Percentiles rank a stretch among this genome's conserved stretches.
These are phyloP conservation scores for Clarias magur DNA, from an alignment of 2,113 vertebrate genomes.

Conservation along the genomic window DNA sequence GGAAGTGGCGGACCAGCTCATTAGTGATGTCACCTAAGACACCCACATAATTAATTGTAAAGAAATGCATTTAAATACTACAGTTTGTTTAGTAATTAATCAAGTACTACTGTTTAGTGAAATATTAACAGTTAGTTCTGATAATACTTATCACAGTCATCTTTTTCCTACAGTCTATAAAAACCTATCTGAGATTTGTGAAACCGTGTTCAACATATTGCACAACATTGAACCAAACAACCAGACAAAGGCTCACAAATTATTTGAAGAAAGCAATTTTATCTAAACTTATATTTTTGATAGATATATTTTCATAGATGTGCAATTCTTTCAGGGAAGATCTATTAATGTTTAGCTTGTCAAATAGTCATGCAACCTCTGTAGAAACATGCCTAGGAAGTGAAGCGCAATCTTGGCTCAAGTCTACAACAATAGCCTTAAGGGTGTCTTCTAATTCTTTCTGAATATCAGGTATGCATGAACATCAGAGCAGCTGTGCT, in stretches of 20 bases:
- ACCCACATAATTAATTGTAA: background rate
- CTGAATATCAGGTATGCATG: background rate
- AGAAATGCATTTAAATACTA: background rate
- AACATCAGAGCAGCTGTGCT: slow-evolving; percentile 7
- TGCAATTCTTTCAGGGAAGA: background rate
- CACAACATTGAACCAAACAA: background rate
- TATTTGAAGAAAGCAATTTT: background rate
- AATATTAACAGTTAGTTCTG: background rate
- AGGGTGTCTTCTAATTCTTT: background rate
- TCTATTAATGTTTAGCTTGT: background rate
- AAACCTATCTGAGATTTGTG: background rate
- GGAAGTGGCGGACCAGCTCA: slow-evolving; percentile 94
- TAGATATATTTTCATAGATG: background rate
- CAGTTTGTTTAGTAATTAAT: background rate
- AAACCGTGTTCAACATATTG: background rate
- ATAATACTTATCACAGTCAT: background rate
- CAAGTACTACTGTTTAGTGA: background rate
- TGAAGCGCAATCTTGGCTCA: background rate
- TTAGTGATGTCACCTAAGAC: slow-evolving; percentile 77
- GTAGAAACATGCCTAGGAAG: background rate
- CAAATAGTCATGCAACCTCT: background rate
- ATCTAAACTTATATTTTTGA: background rate
- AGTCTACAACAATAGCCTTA: background rate
- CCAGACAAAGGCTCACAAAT: background rate
- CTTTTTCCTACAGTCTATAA: background rate